A percentile compares a stretch with the other conserved stretches of the same genome.
Conservation (phyloP, 1,140 invertebrate species). For the Lucilia cuprina region DNA sequence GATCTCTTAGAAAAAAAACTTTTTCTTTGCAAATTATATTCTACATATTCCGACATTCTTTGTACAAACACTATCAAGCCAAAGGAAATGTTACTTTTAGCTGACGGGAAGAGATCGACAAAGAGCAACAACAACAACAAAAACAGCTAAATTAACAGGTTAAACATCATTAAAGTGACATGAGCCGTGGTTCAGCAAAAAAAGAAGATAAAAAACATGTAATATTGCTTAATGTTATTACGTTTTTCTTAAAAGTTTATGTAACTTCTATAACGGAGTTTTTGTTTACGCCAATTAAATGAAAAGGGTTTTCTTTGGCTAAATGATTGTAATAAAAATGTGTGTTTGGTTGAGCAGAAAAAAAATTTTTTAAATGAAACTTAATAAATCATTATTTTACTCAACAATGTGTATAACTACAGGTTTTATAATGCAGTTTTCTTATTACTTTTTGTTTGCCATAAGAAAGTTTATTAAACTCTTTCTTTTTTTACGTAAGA, state of each 20-base stretch:
- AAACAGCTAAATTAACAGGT: neutral
- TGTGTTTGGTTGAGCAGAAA: neutral
- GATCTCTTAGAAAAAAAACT: no score
- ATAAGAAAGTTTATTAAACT: constrained; percentile 6
- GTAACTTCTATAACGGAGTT: neutral
- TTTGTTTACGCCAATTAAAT: neutral
- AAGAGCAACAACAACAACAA: no score
- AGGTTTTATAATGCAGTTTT: neutral
- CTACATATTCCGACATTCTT: no score
- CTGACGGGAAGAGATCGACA: no score
- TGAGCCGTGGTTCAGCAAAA: neutral
- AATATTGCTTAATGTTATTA: neutral
- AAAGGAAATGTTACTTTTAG: neutral
- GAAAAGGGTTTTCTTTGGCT: neutral
- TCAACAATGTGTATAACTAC: no score
- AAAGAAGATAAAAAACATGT: neutral
- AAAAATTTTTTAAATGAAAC: neutral
- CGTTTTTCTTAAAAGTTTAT: neutral
- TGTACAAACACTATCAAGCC: no score
- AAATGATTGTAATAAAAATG: neutral
- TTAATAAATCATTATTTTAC: constrained; percentile 3
- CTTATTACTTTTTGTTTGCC: neutral
- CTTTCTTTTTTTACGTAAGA: neutral
- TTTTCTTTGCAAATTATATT: no score
- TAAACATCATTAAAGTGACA: constrained; percentile 15